A percentile compares a stretch with the other conserved stretches of the same genome.
These are phyloP conservation scores for Pachymerium ferrugineum DNA, from an alignment of 2,888 invertebrate species.

Conservation along the genomic window DNA sequence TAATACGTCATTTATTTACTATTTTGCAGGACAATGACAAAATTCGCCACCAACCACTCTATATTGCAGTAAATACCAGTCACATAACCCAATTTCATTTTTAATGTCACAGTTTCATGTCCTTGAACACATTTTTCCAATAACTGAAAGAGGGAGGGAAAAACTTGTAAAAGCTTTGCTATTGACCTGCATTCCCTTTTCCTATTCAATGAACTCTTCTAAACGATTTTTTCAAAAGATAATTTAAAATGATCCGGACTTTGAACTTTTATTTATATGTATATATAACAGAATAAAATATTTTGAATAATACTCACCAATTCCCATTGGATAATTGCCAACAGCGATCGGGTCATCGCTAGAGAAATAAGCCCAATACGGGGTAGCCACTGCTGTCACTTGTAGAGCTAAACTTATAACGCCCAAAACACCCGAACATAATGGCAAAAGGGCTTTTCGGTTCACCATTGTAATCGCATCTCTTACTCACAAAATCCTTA, in stretches of 20 bases:
- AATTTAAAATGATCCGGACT: neutral
- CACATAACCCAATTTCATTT: no score
- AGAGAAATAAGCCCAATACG: slow-evolving; percentile 14
- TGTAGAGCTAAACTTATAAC: slow-evolving; percentile 7
- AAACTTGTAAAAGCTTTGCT: no score
- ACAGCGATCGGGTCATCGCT: neutral
- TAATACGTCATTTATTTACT: no score
- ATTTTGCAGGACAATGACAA: no score
- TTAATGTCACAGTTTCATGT: no score
- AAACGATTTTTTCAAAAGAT: neutral
- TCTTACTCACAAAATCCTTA: neutral
- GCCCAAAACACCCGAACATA: slow-evolving; percentile 24
- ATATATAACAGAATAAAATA: neutral
- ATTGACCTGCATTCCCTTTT: slow-evolving; percentile 4
- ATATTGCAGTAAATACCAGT: no score
- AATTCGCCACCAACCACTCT: no score
- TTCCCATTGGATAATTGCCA: neutral
- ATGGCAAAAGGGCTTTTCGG: slow-evolving; percentile 23
- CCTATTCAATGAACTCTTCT: neutral
- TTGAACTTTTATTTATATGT: neutral
- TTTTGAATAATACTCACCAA: neutral
- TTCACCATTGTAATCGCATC: slow-evolving; percentile 17
- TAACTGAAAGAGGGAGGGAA: no score
- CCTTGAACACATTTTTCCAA: no score
- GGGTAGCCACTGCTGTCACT: slow-evolving; percentile 23